phyloP scores from a whole-genome alignment of 1,140 invertebrate genomes.

The Trissolcus basalis region DNA sequence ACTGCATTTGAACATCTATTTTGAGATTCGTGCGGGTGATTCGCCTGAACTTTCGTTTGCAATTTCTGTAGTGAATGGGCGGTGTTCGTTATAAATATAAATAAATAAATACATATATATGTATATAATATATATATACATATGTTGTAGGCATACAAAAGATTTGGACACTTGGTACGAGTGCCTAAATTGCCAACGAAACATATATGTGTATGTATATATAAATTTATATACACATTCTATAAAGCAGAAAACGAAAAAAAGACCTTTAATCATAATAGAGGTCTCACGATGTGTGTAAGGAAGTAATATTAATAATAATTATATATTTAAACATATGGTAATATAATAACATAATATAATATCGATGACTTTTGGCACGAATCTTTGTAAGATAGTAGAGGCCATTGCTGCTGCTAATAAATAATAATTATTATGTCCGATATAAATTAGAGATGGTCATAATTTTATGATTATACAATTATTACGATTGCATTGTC shows the following conservation, averaged over 20 bases:
- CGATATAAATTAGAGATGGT: conserved; percentile 3
- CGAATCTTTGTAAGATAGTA: conserved; percentile 75
- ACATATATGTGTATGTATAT: conserved; percentile 72
- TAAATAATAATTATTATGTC: conserved; percentile 52
- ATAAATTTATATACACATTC: conserved; percentile 68
- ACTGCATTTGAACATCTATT: conserved; percentile 72
- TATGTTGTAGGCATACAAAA: too few relatives aligned
- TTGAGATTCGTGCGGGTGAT: conserved; percentile 61
- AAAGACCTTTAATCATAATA: conserved; percentile 64
- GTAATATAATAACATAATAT: conserved; percentile 57
- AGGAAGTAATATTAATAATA: conserved; percentile 61
- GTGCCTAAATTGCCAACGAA: conserved; percentile 29
- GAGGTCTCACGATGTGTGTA: conserved; percentile 73
- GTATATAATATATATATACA: too few relatives aligned
- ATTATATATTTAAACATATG: conserved; percentile 56
- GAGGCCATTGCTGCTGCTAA: conserved; percentile 74
- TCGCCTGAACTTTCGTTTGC: conserved; percentile 71
- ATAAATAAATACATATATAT: conserved; percentile 70
- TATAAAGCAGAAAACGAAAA: conserved; percentile 53
- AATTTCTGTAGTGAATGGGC: conserved; percentile 75
- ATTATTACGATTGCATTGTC: conserved; percentile 25
- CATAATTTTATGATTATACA: conserved; percentile 55
- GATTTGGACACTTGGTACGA: too few relatives aligned
- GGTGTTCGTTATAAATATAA: conserved; percentile 76
- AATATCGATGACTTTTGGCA: conserved; percentile 69